A percentile compares a stretch with the other conserved stretches of the same genome.
Conservation (phyloP, 2,113 vertebrate genomes). For the Hyla sarda region DNA sequence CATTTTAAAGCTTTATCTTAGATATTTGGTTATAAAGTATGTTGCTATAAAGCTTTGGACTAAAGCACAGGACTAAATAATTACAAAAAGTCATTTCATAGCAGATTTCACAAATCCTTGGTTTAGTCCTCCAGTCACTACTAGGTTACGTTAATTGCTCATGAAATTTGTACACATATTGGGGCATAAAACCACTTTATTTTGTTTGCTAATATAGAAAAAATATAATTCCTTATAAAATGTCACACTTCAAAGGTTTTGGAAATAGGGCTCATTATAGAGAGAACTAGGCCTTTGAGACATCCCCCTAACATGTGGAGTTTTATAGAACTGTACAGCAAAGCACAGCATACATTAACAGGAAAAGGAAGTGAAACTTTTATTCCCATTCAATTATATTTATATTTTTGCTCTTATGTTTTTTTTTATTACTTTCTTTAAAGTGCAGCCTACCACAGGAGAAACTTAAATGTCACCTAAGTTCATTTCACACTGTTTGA, state of each 20-base stretch:
- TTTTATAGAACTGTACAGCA: constrained; percentile 27
- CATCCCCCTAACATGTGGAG: not conserved
- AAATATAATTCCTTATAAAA: constrained; percentile 25
- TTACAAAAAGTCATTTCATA: not conserved
- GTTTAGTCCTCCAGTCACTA: not conserved
- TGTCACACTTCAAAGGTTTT: constrained; percentile 32
- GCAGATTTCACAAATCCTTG: not conserved
- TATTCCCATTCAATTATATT: constrained; percentile 38
- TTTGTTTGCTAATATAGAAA: constrained; percentile 33
- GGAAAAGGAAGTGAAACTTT: constrained; percentile 37
- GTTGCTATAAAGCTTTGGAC: not conserved
- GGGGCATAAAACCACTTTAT: constrained; percentile 11
- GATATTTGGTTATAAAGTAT: not conserved
- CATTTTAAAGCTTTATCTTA: not conserved
- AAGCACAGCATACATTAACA: constrained; percentile 6
- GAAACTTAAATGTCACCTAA: constrained; percentile 45
- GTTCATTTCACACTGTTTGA: constrained; percentile 38
- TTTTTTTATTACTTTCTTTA: constrained; percentile 30
- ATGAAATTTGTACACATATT: not conserved
- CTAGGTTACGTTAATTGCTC: not conserved
- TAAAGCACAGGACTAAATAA: not conserved
- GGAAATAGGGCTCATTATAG: constrained; percentile 36
- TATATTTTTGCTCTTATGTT: constrained; percentile 39
- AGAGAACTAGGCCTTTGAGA: constrained; percentile 26
- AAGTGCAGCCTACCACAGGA: constrained; percentile 8